These are phyloP conservation scores for Irena cyanogastra DNA, from an alignment of 2,113 vertebrate genomes.

Conservation along the genomic window DNA sequence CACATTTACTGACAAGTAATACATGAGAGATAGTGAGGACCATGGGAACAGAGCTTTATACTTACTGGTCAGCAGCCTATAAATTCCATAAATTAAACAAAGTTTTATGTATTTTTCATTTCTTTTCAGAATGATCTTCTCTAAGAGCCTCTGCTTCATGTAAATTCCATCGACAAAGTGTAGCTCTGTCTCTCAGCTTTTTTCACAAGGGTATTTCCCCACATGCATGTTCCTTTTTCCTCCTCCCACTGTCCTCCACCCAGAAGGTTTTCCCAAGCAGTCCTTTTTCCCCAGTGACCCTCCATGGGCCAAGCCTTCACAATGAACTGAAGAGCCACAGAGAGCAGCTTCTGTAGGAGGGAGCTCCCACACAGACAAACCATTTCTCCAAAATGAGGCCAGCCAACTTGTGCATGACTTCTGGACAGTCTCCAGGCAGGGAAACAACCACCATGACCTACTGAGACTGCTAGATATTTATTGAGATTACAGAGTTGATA, in stretches of 20 bases:
- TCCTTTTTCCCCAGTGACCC: neutral
- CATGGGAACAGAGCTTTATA: slow-evolving; percentile 79
- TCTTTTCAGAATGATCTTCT: slow-evolving; percentile 68
- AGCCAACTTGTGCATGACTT: neutral
- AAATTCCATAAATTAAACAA: slow-evolving; percentile 81
- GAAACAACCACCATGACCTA: neutral
- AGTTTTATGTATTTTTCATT: slow-evolving; percentile 81
- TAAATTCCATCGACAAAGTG: slow-evolving; percentile 50
- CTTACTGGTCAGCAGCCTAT: slow-evolving; percentile 83
- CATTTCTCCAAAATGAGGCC: neutral
- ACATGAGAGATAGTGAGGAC: slow-evolving; percentile 77
- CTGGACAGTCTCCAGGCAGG: neutral
- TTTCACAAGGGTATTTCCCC: neutral
- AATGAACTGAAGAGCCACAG: neutral
- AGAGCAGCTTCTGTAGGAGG: neutral
- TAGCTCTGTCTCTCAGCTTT: slow-evolving; percentile 28
- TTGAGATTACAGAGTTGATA: neutral
- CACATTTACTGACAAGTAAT: slow-evolving; percentile 78
- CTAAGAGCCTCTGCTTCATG: slow-evolving; percentile 61
- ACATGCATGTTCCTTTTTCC: neutral
- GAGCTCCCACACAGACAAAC: neutral
- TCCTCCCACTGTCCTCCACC: neutral
- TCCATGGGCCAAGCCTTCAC: neutral
- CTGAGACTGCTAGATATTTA: neutral
- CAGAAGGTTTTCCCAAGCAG: neutral